These are phyloP conservation scores for Drosophila ustulata DNA, from an alignment of 2,888 invertebrate species.

Conservation along the genomic window DNA sequence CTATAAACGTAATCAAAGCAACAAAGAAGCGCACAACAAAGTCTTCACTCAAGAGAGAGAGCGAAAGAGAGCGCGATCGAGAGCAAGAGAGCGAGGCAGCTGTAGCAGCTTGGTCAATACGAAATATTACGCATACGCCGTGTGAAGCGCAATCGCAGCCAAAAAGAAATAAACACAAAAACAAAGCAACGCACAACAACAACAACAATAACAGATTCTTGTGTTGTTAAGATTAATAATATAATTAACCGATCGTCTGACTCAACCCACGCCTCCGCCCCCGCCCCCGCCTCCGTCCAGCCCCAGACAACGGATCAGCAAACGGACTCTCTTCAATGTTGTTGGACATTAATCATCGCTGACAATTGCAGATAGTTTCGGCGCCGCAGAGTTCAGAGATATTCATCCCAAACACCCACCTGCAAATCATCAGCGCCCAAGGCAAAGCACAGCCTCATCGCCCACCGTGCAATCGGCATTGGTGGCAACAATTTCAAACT, in stretches of 20 bases:
- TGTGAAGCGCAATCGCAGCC: slow-evolving; percentile 58
- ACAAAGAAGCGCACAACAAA: slow-evolving; percentile 61
- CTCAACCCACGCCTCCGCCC: slow-evolving; percentile 23
- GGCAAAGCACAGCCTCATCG: slow-evolving; percentile 22
- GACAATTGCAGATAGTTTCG: background rate
- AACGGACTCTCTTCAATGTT: slow-evolving; percentile 31
- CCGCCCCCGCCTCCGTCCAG: background rate
- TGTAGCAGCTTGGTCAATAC: slow-evolving; percentile 53
- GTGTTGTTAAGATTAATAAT: slow-evolving; percentile 37
- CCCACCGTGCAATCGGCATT: slow-evolving; percentile 46
- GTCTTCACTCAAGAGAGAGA: slow-evolving; percentile 42
- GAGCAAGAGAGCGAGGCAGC: slow-evolving; percentile 7
- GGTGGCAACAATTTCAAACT: slow-evolving; percentile 64
- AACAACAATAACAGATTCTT: slow-evolving; percentile 11
- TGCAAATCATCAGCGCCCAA: slow-evolving; percentile 1
- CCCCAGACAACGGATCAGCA: background rate
- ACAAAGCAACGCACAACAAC: slow-evolving; percentile 16
- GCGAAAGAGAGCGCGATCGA: slow-evolving; percentile 21
- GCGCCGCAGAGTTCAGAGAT: background rate
- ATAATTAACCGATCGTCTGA: slow-evolving; percentile 42
- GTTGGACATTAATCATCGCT: slow-evolving; percentile 17
- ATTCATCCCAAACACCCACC: background rate
- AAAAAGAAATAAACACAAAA: slow-evolving; percentile 19
- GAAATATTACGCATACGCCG: slow-evolving; percentile 73
- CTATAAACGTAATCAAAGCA: slow-evolving; percentile 65